Conservation (phyloP, 1,140 invertebrate species). For the Micrasema longulum region DNA sequence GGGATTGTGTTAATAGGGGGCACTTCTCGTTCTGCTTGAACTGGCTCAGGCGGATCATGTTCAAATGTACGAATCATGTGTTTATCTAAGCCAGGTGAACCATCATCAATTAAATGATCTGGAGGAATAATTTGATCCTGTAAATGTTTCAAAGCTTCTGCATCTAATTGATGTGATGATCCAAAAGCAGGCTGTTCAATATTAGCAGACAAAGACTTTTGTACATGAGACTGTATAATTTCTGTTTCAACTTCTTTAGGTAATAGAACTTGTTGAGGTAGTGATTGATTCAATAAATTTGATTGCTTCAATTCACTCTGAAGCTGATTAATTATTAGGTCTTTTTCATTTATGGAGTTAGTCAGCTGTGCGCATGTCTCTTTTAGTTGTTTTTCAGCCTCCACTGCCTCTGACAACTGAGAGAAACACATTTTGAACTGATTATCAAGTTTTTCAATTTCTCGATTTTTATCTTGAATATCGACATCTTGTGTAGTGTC, state of each 20-base stretch:
- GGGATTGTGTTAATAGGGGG: slow-evolving; percentile 1
- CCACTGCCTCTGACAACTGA: slow-evolving; percentile 41
- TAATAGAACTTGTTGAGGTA: neutral
- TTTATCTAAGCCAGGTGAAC: slow-evolving; percentile 25
- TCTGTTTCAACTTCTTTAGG: slow-evolving; percentile 5
- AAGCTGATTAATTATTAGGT: slow-evolving; percentile 30
- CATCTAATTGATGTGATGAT: slow-evolving; percentile 5
- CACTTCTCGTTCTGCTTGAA: slow-evolving; percentile 13
- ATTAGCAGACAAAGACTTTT: neutral
- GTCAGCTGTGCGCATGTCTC: slow-evolving; percentile 4
- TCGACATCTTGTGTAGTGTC: slow-evolving; percentile 2
- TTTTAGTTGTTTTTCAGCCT: slow-evolving; percentile 42
- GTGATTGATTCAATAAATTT: slow-evolving; percentile 7
- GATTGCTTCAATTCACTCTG: slow-evolving; percentile 41
- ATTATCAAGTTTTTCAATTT: slow-evolving; percentile 38
- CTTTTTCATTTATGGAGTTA: slow-evolving; percentile 43
- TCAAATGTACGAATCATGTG: slow-evolving; percentile 48
- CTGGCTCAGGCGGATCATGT: slow-evolving; percentile 55
- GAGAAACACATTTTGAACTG: slow-evolving; percentile 43
- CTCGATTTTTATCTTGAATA: slow-evolving; percentile 45
- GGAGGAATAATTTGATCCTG: slow-evolving; percentile 51
- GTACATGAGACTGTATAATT: neutral
- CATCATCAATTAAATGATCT: slow-evolving; percentile 8
- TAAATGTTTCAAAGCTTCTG: slow-evolving; percentile 57
- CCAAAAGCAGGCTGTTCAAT: neutral